Evolutionary conservation across 1,140 invertebrate genomes (phyloP).

Genomic region (Caenorhabditis briggsae): DNA sequence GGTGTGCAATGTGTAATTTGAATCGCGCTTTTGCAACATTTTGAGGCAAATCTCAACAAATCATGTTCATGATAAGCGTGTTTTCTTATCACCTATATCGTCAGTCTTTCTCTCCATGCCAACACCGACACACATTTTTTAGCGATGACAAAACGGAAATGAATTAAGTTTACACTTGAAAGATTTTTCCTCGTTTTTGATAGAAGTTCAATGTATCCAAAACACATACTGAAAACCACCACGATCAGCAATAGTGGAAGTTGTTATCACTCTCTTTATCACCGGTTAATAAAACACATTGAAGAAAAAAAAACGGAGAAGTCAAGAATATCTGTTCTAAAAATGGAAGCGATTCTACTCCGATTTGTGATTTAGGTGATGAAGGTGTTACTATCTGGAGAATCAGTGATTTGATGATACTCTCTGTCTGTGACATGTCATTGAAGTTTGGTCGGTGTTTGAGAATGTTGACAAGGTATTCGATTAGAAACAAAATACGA

Average conservation of each 20-base stretch:
- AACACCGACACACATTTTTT: conserved; percentile 1
- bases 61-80: conserved; percentile 31
- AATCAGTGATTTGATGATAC: conserved; percentile 3
- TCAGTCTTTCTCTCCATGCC: background rate
- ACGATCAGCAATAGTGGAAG: background rate
- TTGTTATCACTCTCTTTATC: background rate
- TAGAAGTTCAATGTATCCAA: conserved; percentile 4
- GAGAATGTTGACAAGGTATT: no score
- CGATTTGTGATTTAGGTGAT: conserved; percentile 36
- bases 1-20: conserved; percentile 6
- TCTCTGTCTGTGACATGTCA: background rate
- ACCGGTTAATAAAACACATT: background rate
- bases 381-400: conserved; percentile 32
- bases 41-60: background rate
- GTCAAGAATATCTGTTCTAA: conserved; percentile 37
- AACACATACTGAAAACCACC: background rate
- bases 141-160: conserved; percentile 9
- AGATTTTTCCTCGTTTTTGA: background rate
- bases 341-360: conserved; percentile 16
- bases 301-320: background rate
- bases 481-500: no score
- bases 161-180: conserved; percentile 25
- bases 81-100: conserved; percentile 30
- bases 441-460: conserved; percentile 1
- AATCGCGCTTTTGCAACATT: conserved; percentile 10